Evolutionary conservation across 2,797 vertebrate genomes (phyloP), one percentile per base, ranked within the genome.

Genomic region (Parauchenoglanis punctatus): DNA sequence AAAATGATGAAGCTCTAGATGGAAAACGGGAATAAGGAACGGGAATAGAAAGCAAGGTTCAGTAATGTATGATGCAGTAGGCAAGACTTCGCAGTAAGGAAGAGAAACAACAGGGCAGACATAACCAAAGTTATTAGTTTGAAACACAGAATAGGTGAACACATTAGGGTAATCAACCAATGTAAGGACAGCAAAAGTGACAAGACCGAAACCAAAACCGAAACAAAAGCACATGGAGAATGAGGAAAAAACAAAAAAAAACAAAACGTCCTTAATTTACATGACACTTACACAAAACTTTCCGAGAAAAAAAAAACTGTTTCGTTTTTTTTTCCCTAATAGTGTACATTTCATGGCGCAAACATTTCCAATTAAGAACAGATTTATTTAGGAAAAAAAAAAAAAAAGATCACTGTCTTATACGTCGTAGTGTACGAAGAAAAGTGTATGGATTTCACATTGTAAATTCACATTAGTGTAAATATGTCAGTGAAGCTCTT

Each of bases 401-500:
- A 73, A 25, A 18, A 17, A 54, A 10, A 28, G 73, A 54, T 77
- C 11, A 10, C 13, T 10, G 49, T 54, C 28, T 56, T 7, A 56
- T 28, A 28, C 35, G 67, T 5, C 15, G 15, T 44, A 52, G 52
- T 31, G 76, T 35, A 18, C 31, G 15, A 17, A 56, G 49, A 31
- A 20, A 56, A 54, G n/a, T 31, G 52, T 78, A 78, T 35, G 8
- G 28, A 78, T 78, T 78, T 78, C 7, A 56, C 23, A 75, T 49
- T 72, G 72, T 20, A 70, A 40, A 70, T 75, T 75, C 46, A 40
- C 54, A 25, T 6, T 40, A 40, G 49, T 59, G 77, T 80, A 85
- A 85, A 82, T 40, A 58, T 75, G 83, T 85, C 77, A 58, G 54
- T 46, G 4, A 73, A 82, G 87, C 59, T 85, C 75, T 7, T 40